Percentiles rank a stretch among this genome's conserved stretches.
Conservation (phyloP, 1,140 invertebrate species). For the Augochlora pura region DNA sequence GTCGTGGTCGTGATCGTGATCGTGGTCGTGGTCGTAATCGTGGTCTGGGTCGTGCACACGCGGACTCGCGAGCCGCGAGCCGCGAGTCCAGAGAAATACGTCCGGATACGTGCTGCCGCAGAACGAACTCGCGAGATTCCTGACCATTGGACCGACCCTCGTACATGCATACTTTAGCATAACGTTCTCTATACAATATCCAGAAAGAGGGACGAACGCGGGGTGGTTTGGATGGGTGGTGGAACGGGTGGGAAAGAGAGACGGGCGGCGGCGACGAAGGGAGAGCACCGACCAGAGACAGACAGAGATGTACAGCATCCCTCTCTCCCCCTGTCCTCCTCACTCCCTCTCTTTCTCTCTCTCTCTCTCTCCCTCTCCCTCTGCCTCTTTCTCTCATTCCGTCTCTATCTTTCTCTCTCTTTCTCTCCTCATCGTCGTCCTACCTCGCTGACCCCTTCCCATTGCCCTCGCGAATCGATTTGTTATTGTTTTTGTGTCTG, state of each 20-base stretch:
- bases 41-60: constrained; percentile 16
- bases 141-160: constrained; percentile 67
- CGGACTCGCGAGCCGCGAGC: constrained; percentile 18
- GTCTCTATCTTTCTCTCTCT: no score
- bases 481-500: constrained; percentile 81
- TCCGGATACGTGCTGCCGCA: constrained; percentile 63
- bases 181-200: constrained; percentile 70
- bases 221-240: constrained; percentile 6
- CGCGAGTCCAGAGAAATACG: constrained; percentile 32
- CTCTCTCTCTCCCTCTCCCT: no score
- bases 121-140: constrained; percentile 63
- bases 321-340: constrained; percentile 32
- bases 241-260: constrained; percentile 5
- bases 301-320: constrained; percentile 23
- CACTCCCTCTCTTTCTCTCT: neutral
- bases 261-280: constrained; percentile 24
- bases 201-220: constrained; percentile 59
- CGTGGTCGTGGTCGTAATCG: neutral
- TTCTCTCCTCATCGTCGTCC: constrained; percentile 30
- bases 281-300: constrained; percentile 28
- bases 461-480: constrained; percentile 77
- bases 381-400: no score
- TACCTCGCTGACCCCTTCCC: constrained; percentile 74
- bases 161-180: constrained; percentile 72
- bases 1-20: no score